Evolutionary conservation across 2,888 invertebrate genomes (phyloP).

Genomic region (Piscicola geometra): DNA sequence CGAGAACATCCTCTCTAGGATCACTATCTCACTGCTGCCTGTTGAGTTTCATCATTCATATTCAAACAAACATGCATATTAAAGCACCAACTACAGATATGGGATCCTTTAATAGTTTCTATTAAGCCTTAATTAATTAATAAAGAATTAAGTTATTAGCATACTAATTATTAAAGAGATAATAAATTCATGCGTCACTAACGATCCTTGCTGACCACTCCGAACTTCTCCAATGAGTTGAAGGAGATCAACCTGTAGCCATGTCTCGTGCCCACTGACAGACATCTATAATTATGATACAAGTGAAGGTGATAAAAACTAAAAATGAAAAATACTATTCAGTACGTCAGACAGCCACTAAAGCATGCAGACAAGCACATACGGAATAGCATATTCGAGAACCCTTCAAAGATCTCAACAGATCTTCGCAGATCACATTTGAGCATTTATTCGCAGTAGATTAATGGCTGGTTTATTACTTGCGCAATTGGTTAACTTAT

Average conservation of each 20-base stretch:
- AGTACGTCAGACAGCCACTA: not conserved
- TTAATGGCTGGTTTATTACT: no score
- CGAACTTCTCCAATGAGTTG: conserved; percentile 71
- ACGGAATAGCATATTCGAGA: not conserved
- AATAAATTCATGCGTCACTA: conserved; percentile 44
- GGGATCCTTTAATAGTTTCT: not conserved
- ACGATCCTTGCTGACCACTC: conserved; percentile 82
- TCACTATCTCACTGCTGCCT: conserved; percentile 63
- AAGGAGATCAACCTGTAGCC: conserved; percentile 86
- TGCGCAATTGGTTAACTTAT: no score
- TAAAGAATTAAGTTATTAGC: not conserved
- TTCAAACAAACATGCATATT: not conserved
- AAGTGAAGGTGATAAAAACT: no score
- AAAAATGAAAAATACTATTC: conserved; percentile 38
- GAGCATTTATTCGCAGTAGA: no score
- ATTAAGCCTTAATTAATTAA: not conserved
- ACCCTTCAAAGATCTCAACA: no score
- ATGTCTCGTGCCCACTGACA: conserved; percentile 83
- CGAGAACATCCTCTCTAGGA: conserved; percentile 92
- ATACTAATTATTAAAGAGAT: not conserved
- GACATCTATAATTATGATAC: no score
- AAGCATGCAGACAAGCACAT: conserved; percentile 4
- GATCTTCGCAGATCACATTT: no score
- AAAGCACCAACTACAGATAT: not conserved
- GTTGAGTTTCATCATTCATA: conserved; percentile 40